These are phyloP conservation scores for Ecdyonurus torrentis DNA, from an alignment of 2,888 invertebrate species.

Conservation along the genomic window DNA sequence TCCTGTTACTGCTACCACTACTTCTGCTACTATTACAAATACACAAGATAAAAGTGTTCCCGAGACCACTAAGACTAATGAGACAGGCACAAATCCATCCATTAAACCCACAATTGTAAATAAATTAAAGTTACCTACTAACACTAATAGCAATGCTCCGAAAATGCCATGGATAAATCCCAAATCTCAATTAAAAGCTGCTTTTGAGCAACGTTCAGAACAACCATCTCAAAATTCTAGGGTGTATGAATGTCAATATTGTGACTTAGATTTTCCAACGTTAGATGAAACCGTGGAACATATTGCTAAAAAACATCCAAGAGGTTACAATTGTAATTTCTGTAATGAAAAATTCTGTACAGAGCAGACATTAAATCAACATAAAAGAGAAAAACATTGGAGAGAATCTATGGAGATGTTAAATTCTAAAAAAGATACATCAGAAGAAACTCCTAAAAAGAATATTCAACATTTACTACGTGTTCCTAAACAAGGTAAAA, in stretches of 20 bases:
- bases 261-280: neutral
- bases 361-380: neutral
- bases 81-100: too few relatives aligned
- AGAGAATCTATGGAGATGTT: neutral
- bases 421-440: neutral
- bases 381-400: slow-evolving; percentile 2
- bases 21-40: neutral
- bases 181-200: neutral
- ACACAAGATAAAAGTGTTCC: too few relatives aligned
- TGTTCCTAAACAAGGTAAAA: neutral
- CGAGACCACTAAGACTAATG: too few relatives aligned
- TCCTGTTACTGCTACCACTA: neutral
- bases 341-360: neutral
- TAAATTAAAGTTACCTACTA: neutral
- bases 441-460: neutral
- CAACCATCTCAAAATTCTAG: too few relatives aligned
- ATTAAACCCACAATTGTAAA: neutral
- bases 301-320: neutral
- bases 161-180: neutral
- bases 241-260: neutral
- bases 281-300: neutral
- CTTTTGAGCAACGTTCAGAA: too few relatives aligned
- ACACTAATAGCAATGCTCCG: neutral
- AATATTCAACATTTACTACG: neutral
- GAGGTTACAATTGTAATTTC: neutral